phyloP scores from a whole-genome alignment of 1,140 invertebrate genomes.

The Hyles vespertilio region DNA sequence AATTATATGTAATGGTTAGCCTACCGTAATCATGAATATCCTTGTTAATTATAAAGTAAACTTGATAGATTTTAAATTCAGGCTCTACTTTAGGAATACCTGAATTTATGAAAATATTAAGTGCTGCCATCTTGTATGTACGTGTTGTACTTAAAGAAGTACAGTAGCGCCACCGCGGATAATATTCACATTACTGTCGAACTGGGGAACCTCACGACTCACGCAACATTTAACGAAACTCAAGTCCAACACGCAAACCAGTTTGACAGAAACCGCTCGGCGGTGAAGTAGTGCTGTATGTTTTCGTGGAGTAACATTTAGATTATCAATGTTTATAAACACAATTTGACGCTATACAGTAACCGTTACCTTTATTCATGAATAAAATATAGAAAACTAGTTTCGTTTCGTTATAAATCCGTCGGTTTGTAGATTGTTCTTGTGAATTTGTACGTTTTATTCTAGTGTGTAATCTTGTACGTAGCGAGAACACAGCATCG shows the following conservation, averaged over 20 bases:
- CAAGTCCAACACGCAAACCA: conserved; percentile 32
- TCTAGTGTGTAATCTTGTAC: conserved; percentile 66
- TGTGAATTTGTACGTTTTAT: conserved; percentile 63
- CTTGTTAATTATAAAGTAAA: too few relatives aligned
- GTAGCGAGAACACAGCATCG: conserved; percentile 49
- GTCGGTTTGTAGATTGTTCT: conserved; percentile 33
- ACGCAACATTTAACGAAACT: background rate
- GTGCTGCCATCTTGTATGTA: too few relatives aligned
- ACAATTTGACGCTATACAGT: conserved; percentile 32
- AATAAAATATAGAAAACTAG: conserved; percentile 39
- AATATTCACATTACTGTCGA: background rate
- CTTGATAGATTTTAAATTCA: too few relatives aligned
- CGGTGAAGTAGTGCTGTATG: conserved; percentile 35
- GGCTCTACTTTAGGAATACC: too few relatives aligned
- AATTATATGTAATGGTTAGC: background rate
- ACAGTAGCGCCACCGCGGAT: conserved; percentile 1
- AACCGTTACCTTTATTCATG: conserved; percentile 29
- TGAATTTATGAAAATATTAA: too few relatives aligned
- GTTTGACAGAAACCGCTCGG: conserved; percentile 44
- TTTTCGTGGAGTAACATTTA: conserved; percentile 44
- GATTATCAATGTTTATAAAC: conserved; percentile 65
- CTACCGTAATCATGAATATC: too few relatives aligned
- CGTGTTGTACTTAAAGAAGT: too few relatives aligned
- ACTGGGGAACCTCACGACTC: background rate
- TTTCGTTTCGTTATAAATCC: conserved; percentile 18